Conservation (phyloP, 2,113 vertebrate species). For the Heteronetta atricapilla region DNA sequence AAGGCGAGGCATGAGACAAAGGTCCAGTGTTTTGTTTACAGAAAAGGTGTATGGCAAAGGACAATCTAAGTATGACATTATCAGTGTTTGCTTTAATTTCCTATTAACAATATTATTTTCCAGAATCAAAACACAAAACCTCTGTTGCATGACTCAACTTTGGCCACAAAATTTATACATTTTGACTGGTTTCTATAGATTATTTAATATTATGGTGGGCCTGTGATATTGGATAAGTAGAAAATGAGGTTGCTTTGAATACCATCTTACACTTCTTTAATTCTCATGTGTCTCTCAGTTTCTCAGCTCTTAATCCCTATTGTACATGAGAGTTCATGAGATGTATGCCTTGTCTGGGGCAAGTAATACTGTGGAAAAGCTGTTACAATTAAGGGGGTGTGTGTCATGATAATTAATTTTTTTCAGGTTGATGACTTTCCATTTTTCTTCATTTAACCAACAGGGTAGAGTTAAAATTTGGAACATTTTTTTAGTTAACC, state of each 20-base stretch:
- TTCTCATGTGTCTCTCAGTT: neutral
- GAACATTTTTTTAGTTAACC: neutral
- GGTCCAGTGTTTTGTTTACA: neutral
- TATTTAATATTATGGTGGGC: neutral
- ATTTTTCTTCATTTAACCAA: neutral
- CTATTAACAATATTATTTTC: neutral
- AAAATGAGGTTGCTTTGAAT: neutral
- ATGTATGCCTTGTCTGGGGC: neutral
- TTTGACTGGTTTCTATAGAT: neutral
- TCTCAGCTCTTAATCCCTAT: neutral
- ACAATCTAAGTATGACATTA: neutral
- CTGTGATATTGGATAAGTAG: neutral
- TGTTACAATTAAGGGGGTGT: neutral
- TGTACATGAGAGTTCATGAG: neutral
- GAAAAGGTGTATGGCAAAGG: neutral
- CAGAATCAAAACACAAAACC: neutral
- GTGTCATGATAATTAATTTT: neutral
- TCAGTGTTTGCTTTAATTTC: neutral
- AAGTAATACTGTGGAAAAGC: neutral
- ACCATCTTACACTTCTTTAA: neutral
- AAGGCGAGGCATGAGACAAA: neutral
- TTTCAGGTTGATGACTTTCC: neutral
- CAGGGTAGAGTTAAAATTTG: neutral
- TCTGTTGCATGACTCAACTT: neutral
- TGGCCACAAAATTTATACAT: neutral